Evolutionary conservation across 2,888 invertebrate genomes (phyloP).

Genomic region (Cecidostiba fungosa): DNA sequence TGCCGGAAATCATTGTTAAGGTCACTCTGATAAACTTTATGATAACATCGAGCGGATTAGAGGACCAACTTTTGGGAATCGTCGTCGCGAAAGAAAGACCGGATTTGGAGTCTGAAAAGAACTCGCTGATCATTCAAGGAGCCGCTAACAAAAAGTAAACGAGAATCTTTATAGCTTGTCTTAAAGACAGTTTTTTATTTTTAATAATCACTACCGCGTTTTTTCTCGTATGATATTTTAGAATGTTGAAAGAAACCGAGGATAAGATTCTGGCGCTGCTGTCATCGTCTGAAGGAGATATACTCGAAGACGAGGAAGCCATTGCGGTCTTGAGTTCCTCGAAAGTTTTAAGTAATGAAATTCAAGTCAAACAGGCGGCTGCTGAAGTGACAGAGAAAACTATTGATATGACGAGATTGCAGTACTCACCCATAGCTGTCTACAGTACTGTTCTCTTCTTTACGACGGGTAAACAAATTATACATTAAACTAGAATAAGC

Average conservation of each 20-base stretch:
- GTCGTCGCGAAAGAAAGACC: conserved; percentile 96
- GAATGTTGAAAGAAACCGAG: conserved; percentile 92
- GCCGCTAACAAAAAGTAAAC: conserved; percentile 88
- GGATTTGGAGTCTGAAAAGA: conserved; percentile 94
- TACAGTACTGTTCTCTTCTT: conserved; percentile 96
- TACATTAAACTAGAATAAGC: not conserved
- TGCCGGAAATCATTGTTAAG: conserved; percentile 96
- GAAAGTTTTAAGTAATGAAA: conserved; percentile 94
- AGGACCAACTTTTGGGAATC: conserved; percentile 94
- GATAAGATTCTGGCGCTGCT: conserved; percentile 92
- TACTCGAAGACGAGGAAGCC: conserved; percentile 95
- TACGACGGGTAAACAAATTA: conserved; percentile 85
- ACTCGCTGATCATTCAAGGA: conserved; percentile 92
- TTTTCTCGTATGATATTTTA: conserved; percentile 69
- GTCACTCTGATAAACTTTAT: conserved; percentile 95
- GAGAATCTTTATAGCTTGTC: not conserved
- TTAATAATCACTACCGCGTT: not conserved
- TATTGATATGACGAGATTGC: conserved; percentile 91
- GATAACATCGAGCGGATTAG: conserved; percentile 93
- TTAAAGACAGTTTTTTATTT: not conserved
- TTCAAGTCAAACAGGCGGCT: conserved; percentile 93
- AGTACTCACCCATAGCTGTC: conserved; percentile 94
- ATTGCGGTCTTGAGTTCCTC: conserved; percentile 93
- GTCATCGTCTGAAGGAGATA: conserved; percentile 88
- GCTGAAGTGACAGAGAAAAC: conserved; percentile 95